phyloP scores from a whole-genome alignment of 2,888 invertebrate species.

The Belgica antarctica region DNA sequence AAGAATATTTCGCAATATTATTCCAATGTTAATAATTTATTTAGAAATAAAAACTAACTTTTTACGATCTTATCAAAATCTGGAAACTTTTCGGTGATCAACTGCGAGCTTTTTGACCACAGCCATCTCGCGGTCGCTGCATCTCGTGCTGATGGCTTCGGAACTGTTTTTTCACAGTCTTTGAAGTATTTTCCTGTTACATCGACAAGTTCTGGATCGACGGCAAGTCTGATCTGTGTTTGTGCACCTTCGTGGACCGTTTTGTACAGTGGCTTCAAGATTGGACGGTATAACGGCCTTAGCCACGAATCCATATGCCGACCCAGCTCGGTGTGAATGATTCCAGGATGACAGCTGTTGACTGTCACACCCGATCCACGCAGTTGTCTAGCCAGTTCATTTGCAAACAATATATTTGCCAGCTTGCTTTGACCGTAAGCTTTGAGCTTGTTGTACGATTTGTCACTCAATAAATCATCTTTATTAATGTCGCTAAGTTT shows the following conservation, averaged over 20 bases:
- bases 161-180: conserved; percentile 45
- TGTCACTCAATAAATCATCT: conserved; percentile 67
- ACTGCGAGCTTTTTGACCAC: conserved; percentile 46
- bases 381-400: conserved; percentile 63
- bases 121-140: conserved; percentile 45
- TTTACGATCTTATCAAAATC: not conserved
- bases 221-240: conserved; percentile 46
- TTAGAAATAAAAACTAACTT: conserved; percentile 25
- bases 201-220: conserved; percentile 45
- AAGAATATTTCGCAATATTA: not conserved
- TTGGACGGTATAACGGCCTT: conserved; percentile 9
- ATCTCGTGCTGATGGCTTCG: conserved; percentile 45
- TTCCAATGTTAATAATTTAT: not conserved
- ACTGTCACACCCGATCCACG: conserved; percentile 71
- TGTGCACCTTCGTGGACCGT: conserved; percentile 46
- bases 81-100: conserved; percentile 43
- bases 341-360: conserved; percentile 76
- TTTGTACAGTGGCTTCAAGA: conserved; percentile 43
- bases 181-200: conserved; percentile 46
- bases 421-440: conserved; percentile 81
- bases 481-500: conserved; percentile 63
- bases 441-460: conserved; percentile 62
- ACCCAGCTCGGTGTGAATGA: conserved; percentile 69
- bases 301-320: conserved; percentile 57
- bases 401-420: conserved; percentile 72